Base-by-base conservation (phyloP, 2,888 invertebrate species). In the Synergus umbraculus region DNA sequence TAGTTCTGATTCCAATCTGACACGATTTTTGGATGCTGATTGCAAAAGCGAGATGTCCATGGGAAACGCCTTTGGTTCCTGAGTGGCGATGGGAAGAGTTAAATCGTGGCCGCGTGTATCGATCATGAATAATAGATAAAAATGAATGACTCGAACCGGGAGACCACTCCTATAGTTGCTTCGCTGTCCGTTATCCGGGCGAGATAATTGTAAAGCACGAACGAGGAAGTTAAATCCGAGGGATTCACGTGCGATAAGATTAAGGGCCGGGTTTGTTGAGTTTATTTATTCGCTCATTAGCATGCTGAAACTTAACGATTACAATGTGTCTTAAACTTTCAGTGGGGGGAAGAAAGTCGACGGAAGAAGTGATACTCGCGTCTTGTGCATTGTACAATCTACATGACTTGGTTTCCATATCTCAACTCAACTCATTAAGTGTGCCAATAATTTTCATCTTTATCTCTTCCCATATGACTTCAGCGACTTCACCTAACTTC, bases 141-240 rank as follows among this genome's bases (percentile, higher is more conserved):
- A 82, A 84, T 82, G 82, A 79, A 76, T 82, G 81, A 82, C 82
- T 73, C 64, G 77, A 65, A 10, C 66, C 44, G 58, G 63, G 76
- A 69, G 73, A 84, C 83, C 84, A 85, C 85, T 83, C 83, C 82
- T 84, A 77, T 79, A 81, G 81, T 76, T 81, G 65, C 81, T 78
- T 81, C 77, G 82, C 79, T 78, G 79, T 80, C 82, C 83, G 84
- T 85, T 86, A 84, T 78, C 78, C 79, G 60, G 76, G 76, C 80
- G 78, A 80, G 83, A 85, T 86, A 85, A 85, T 85, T 85, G 85
- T 78, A 77, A 82, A 82, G 78, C 83, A 79, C 77, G 80, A 85
- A 85, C 84, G 85, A 86, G 86, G 84, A 86, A 85, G 85, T 85
- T 78, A 37, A 54, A 81, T 79, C 76, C 69, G 63, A 81, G 77